A percentile compares a stretch with the other conserved stretches of the same genome.
Conservation (phyloP, 2,888 invertebrate genomes). For the Thalpophila matura region DNA sequence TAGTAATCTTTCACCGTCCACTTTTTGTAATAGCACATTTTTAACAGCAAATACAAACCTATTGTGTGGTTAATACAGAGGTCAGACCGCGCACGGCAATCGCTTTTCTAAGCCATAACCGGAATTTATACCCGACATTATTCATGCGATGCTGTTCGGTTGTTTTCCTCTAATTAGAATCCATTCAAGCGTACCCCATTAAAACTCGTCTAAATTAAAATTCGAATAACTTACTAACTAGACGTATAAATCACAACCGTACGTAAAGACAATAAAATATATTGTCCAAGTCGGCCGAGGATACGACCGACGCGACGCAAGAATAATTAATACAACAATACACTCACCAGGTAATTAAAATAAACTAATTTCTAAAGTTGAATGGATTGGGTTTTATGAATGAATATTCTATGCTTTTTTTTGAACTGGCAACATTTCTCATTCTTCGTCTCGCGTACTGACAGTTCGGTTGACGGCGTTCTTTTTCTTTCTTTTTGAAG, state of each 20-base stretch:
- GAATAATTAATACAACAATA: constrained; percentile 89
- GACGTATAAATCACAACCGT: constrained; percentile 86
- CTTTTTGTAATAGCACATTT: constrained; percentile 84
- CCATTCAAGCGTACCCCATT: constrained; percentile 89
- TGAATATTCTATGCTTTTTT: constrained; percentile 83
- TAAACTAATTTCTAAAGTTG: constrained; percentile 89
- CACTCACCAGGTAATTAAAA: constrained; percentile 88
- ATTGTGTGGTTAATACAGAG: constrained; percentile 78
- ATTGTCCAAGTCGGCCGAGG: constrained; percentile 82
- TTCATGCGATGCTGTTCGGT: constrained; percentile 82
- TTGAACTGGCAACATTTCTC: constrained; percentile 86
- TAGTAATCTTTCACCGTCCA: constrained; percentile 80
- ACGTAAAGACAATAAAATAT: constrained; percentile 90
- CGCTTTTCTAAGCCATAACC: constrained; percentile 84
- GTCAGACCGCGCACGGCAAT: constrained; percentile 71
- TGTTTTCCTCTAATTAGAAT: constrained; percentile 90
- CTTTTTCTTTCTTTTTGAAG: constrained; percentile 84
- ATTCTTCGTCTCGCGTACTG: constrained; percentile 84
- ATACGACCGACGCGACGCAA: constrained; percentile 69
- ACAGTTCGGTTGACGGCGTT: constrained; percentile 86
- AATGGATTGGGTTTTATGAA: constrained; percentile 85
- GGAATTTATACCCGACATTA: constrained; percentile 89
- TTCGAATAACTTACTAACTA: constrained; percentile 91
- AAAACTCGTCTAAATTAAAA: constrained; percentile 90
- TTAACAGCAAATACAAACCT: constrained; percentile 81